Percentiles rank a stretch among this genome's conserved stretches.
phyloP scores from a whole-genome alignment of 2,888 invertebrate species.

The Hirtodrosophila trivittata region DNA sequence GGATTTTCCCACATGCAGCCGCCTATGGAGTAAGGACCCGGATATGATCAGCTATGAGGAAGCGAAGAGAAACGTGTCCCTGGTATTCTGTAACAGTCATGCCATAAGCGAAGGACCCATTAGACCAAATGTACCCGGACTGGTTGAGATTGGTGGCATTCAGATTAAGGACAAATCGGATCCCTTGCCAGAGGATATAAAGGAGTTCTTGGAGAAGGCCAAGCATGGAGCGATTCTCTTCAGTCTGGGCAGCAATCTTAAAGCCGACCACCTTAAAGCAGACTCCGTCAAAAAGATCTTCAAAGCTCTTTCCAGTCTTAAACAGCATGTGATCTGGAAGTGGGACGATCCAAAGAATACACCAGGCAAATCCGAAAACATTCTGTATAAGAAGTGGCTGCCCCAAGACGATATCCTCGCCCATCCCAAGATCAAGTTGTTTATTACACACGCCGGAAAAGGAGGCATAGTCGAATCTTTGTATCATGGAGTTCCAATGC shows the following conservation, averaged over 20 bases:
- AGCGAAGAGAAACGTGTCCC: constrained; percentile 77
- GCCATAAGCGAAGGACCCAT: constrained; percentile 79
- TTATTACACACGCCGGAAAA: constrained; percentile 88
- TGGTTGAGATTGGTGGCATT: constrained; percentile 82
- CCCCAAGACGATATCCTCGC: constrained; percentile 88
- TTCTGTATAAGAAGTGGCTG: constrained; percentile 86
- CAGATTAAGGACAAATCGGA: constrained; percentile 80
- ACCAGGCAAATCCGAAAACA: constrained; percentile 83
- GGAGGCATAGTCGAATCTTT: constrained; percentile 87
- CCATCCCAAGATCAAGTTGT: constrained; percentile 86
- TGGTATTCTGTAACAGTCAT: constrained; percentile 79
- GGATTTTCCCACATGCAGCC: constrained; percentile 11
- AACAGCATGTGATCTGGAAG: constrained; percentile 88
- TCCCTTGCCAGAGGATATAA: constrained; percentile 81
- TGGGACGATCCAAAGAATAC: constrained; percentile 86
- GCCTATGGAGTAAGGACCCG: constrained; percentile 44
- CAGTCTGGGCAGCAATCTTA: constrained; percentile 84
- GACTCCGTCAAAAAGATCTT: constrained; percentile 85
- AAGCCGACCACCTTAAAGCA: constrained; percentile 83
- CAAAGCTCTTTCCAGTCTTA: constrained; percentile 86
- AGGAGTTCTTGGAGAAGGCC: constrained; percentile 79
- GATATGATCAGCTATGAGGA: constrained; percentile 65
- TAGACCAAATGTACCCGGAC: constrained; percentile 78
- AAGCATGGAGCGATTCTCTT: constrained; percentile 84
- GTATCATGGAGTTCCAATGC: constrained; percentile 86